A percentile compares a stretch with the other conserved stretches of the same genome.
These are phyloP conservation scores for Xenopus petersii DNA, from an alignment of 2,797 vertebrate species.

Conservation along the genomic window DNA sequence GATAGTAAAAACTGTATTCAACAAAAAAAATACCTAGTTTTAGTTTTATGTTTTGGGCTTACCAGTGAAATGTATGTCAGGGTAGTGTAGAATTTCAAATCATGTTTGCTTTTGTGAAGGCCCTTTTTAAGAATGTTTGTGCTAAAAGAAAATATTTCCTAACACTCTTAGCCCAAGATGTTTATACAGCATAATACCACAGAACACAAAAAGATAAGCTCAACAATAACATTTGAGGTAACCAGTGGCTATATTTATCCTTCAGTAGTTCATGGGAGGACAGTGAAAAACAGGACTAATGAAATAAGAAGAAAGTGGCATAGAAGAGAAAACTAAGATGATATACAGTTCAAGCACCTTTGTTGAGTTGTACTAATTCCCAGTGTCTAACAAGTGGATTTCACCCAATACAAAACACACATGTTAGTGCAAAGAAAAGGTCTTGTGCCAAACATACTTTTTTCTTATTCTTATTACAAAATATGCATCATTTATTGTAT, in stretches of 20 bases:
- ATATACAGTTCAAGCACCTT: slow-evolving; percentile 55
- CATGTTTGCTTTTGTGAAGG: not conserved
- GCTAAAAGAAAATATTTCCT: slow-evolving; percentile 18
- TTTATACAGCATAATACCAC: slow-evolving; percentile 29
- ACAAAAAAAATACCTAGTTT: not conserved
- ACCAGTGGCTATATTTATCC: slow-evolving; percentile 41
- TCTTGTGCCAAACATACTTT: no score
- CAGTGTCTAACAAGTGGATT: no score
- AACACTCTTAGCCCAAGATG: slow-evolving; percentile 8
- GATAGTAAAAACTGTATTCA: no score
- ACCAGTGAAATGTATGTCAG: not conserved
- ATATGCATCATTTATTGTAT: no score
- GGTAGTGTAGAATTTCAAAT: not conserved
- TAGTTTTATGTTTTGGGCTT: not conserved
- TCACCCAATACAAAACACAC: no score
- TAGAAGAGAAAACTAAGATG: slow-evolving; percentile 88
- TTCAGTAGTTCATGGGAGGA: slow-evolving; percentile 84
- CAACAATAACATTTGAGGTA: slow-evolving; percentile 27
- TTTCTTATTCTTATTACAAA: no score
- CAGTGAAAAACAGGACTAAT: slow-evolving; percentile 79
- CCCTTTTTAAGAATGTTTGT: slow-evolving; percentile 22
- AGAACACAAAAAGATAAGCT: slow-evolving; percentile 27
- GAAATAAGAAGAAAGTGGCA: slow-evolving; percentile 83
- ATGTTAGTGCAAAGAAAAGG: no score
- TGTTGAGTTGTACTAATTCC: no score